Base-by-base conservation (phyloP, 1,140 invertebrate species). In the Drosophila seguyi region DNA sequence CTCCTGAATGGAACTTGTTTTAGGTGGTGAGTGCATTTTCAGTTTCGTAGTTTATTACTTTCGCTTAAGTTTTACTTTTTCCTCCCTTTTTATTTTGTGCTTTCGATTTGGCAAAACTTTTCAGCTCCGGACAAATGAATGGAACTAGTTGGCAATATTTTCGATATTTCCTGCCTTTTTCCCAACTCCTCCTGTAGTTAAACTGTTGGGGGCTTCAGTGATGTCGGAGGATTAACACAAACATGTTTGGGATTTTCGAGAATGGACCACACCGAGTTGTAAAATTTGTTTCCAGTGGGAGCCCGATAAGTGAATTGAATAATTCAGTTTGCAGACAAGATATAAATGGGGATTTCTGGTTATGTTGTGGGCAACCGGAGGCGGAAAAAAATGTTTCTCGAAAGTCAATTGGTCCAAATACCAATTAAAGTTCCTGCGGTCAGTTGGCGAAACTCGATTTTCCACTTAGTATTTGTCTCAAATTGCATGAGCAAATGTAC, bases 1-100 rank as follows among this genome's bases (percentile, higher is more conserved):
- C 48, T 79, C 39, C 52, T 60, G 25, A 75, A 42, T 45, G 27
- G 31, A 29, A 29, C 42, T 44, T 50, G 13, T 68, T 55, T 47
- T 2, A 34, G 48, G 59, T 57, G 62, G 41, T 38, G 65, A 77
- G 68, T 80, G 84, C 66, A 81, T 88, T 88, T 88, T 57, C 73
- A 80, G 79, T 59, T 87, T 61, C 50, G 65, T 78, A 78, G 65
- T 88, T 88, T 88, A 88, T 88, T 88, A 88, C 84, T 81, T 88
- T 67, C 59, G 62, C 62, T 81, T 72, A 68, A 84, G 80, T 75
- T 88, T 72, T 47, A 29, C 61, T 67, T 79, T 80, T 75, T 52
- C 56, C 44, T 44, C 27, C 27, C 34, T 60, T 71, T 86, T n/a
- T n/a, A n/a, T n/a, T 86, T 63, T 62, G 58, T 60, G 58, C 66